Evolutionary conservation across 2,888 invertebrate genomes (phyloP).

Genomic region (Hydropsyche betteni): DNA sequence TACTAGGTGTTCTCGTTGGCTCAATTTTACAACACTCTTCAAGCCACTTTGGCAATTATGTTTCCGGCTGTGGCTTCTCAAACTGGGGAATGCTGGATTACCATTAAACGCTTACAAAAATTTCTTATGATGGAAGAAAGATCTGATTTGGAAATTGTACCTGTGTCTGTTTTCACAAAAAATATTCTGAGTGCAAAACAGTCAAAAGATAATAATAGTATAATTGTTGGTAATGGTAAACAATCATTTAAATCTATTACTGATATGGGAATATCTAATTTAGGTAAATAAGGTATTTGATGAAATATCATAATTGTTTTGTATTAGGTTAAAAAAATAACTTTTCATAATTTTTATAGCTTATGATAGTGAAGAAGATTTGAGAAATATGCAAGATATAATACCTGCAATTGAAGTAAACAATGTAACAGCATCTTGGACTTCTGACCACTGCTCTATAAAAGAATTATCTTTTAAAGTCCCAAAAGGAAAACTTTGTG

Average conservation of each 20-base stretch:
- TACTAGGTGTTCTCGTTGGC: conserved; percentile 69
- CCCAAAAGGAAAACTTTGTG: conserved; percentile 73
- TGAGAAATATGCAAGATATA: conserved; percentile 15
- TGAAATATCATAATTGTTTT: neutral
- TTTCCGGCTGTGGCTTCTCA: conserved; percentile 69
- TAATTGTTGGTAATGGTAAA: conserved; percentile 6
- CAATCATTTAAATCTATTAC: neutral
- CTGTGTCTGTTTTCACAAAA: neutral
- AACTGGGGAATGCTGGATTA: conserved; percentile 70
- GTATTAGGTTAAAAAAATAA: neutral
- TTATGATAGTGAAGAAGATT: conserved; percentile 27
- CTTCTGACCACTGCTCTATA: conserved; percentile 60
- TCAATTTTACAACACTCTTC: conserved; percentile 72
- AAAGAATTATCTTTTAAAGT: conserved; percentile 68
- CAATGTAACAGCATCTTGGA: conserved; percentile 62
- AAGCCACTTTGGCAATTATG: conserved; percentile 69
- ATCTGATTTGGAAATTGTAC: conserved; percentile 54
- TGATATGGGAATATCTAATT: conserved; percentile 19
- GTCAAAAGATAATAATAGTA: conserved; percentile 47
- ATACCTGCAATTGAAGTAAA: conserved; percentile 61
- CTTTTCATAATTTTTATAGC: neutral
- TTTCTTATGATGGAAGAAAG: conserved; percentile 61
- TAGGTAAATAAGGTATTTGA: conserved; percentile 10
- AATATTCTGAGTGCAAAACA: conserved; percentile 15
- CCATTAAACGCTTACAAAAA: conserved; percentile 69